These are phyloP conservation scores for Vanessa atalanta DNA, from an alignment of 1,140 invertebrate genomes.

Conservation along the genomic window DNA sequence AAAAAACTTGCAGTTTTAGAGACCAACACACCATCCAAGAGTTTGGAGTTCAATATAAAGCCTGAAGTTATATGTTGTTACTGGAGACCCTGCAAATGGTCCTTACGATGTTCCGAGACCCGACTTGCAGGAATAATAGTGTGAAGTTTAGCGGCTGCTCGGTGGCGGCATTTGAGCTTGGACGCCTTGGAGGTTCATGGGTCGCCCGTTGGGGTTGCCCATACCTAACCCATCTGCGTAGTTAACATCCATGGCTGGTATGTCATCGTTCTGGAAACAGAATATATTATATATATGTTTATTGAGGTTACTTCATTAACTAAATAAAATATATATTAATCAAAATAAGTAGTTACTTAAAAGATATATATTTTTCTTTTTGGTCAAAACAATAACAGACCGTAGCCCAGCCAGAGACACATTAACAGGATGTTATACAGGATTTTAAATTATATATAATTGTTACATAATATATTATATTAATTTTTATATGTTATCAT, in stretches of 20 bases:
- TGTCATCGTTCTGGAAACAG: constrained; percentile 85
- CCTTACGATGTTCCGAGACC: not conserved
- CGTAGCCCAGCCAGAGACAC: too few relatives aligned
- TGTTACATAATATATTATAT: too few relatives aligned
- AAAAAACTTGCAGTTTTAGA: not conserved
- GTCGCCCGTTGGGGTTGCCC: constrained; percentile 78
- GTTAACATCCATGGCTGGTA: constrained; percentile 87
- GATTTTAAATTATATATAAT: too few relatives aligned
- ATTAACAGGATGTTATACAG: too few relatives aligned
- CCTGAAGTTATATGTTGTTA: not conserved
- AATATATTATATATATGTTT: not conserved
- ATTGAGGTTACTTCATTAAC: too few relatives aligned
- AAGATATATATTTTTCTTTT: too few relatives aligned
- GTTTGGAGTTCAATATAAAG: not conserved
- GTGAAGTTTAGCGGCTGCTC: constrained; percentile 61
- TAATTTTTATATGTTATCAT: too few relatives aligned
- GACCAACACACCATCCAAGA: not conserved
- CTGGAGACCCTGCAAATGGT: not conserved
- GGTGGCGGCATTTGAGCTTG: constrained; percentile 76
- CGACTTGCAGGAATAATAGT: not conserved
- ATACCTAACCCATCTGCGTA: constrained; percentile 81
- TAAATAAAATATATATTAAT: too few relatives aligned
- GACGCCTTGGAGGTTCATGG: constrained; percentile 76
- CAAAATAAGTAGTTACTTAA: too few relatives aligned
- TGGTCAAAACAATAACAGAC: too few relatives aligned